Conservation (phyloP, 2,113 vertebrate genomes). For the Chlamydotis undulata region DNA sequence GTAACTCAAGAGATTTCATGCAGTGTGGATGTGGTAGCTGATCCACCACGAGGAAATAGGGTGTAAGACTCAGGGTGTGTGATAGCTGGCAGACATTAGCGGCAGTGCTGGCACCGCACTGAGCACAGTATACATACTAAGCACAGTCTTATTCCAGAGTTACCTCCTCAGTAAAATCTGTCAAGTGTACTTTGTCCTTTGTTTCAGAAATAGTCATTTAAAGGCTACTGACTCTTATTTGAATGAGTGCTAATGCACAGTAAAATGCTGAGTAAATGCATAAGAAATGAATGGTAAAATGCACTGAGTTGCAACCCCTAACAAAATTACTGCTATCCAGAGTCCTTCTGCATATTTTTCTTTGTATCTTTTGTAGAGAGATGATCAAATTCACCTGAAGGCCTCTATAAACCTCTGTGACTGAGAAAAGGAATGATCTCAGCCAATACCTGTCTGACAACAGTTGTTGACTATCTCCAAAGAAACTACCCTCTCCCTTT, state of each 20-base stretch:
- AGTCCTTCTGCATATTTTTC: not conserved
- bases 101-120: not conserved
- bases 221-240: not conserved
- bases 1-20: not conserved
- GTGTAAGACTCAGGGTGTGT: not conserved
- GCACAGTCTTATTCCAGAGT: not conserved
- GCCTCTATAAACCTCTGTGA: not conserved
- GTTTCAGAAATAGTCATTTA: not conserved
- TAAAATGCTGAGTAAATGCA: not conserved
- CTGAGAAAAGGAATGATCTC: not conserved
- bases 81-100: not conserved
- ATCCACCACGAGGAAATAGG: fast-evolving
- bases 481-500: not conserved
- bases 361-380: not conserved
- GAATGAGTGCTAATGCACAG: not conserved
- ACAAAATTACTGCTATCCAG: not conserved
- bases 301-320: not conserved
- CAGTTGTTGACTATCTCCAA: not conserved
- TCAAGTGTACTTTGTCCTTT: not conserved
- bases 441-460: not conserved
- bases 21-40: not conserved
- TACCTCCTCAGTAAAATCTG: not conserved
- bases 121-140: not conserved
- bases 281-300: not conserved
- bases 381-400: not conserved